phyloP scores from a whole-genome alignment of 2,797 vertebrate genomes.

The Monodelphis domestica region DNA sequence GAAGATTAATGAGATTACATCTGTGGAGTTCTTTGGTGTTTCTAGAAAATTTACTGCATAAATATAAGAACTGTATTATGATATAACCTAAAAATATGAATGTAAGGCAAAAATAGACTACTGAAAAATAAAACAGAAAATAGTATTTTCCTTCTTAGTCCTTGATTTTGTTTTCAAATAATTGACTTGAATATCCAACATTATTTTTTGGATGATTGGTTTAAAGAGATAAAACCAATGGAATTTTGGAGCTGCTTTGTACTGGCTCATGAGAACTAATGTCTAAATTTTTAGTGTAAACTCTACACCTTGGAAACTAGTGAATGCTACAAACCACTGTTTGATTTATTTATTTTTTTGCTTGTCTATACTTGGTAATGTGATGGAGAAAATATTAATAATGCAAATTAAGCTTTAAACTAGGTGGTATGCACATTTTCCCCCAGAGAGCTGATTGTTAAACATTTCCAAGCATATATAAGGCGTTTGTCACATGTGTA shows the following conservation, averaged over 20 bases:
- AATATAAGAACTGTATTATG: background rate
- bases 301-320: background rate
- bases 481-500: background rate
- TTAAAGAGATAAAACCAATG: accelerated
- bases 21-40: accelerated
- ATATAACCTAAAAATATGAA: background rate
- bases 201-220: background rate
- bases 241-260: background rate
- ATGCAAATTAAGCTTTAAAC: background rate
- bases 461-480: background rate
- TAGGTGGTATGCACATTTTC: background rate
- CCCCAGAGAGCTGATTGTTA: background rate
- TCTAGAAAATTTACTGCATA: accelerated
- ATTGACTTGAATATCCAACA: too few relatives aligned
- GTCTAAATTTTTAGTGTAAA: background rate
- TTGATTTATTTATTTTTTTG: background rate
- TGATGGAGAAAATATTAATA: background rate
- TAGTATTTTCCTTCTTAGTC: accelerated
- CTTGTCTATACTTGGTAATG: background rate
- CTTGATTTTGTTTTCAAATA: background rate
- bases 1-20: background rate
- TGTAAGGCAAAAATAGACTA: too few relatives aligned
- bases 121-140: background rate
- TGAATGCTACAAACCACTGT: background rate
- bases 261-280: background rate